These are phyloP conservation scores for Trissolcus brochymenae DNA, from an alignment of 2,888 invertebrate species.

Conservation along the genomic window DNA sequence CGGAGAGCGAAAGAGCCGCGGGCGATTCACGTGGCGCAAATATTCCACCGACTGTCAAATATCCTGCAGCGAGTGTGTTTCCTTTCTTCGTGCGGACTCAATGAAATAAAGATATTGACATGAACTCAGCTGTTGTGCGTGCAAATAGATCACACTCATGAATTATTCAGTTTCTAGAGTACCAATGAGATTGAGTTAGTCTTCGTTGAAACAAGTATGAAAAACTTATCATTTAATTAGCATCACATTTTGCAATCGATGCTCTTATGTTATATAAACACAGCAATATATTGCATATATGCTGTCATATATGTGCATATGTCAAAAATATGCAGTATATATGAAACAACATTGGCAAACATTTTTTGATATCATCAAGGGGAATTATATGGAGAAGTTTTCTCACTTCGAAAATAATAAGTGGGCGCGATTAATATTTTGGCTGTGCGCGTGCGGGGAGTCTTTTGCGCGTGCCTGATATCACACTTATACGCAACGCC, in stretches of 20 bases:
- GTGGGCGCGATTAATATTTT: conserved; percentile 25
- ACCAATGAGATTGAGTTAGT: conserved; percentile 11
- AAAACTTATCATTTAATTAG: not conserved
- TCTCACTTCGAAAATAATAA: not conserved
- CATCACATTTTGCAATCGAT: not conserved
- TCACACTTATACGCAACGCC: conserved; percentile 14
- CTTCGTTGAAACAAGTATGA: no score
- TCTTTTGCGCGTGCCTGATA: conserved; percentile 18
- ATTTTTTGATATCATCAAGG: no score
- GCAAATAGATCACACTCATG: conserved; percentile 45
- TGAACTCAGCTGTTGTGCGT: conserved; percentile 33
- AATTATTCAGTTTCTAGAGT: conserved; percentile 43
- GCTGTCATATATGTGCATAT: not conserved
- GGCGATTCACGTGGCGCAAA: conserved; percentile 73
- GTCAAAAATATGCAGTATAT: not conserved
- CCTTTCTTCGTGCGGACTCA: conserved; percentile 36
- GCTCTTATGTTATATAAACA: no score
- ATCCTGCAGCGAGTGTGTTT: conserved; percentile 64
- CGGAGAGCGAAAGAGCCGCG: conserved; percentile 60
- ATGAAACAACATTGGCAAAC: no score
- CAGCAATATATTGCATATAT: no score
- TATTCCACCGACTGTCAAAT: conserved; percentile 59
- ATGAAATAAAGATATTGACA: conserved; percentile 57
- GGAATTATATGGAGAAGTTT: no score
- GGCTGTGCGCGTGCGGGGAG: conserved; percentile 4